phyloP scores from a whole-genome alignment of 2,113 vertebrate genomes.

The Nibea coibor region DNA sequence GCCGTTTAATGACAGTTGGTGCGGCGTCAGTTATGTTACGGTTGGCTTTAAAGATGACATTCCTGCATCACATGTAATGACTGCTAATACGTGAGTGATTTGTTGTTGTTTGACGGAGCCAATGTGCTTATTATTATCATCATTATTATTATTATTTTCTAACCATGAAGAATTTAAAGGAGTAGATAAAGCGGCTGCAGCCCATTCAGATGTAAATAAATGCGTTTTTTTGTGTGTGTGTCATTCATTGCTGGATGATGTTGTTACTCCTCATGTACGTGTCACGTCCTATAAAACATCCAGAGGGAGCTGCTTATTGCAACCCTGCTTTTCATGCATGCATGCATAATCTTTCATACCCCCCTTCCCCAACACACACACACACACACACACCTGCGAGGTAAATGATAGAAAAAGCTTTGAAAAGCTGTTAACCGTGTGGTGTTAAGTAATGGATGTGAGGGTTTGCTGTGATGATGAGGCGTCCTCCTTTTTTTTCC shows the following conservation, averaged over 20 bases:
- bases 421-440: conserved; percentile 6
- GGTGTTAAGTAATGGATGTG: conserved; percentile 41
- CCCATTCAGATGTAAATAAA: background rate
- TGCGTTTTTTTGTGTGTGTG: background rate
- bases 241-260: conserved; percentile 17
- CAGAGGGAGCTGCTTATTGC: conserved; percentile 17
- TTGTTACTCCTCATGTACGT: conserved; percentile 18
- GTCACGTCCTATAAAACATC: conserved; percentile 25
- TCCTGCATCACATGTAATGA: background rate
- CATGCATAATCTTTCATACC: conserved; percentile 5
- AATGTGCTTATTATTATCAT: too few species aligned
- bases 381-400: background rate
- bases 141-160: background rate
- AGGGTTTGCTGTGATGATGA: conserved; percentile 66
- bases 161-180: background rate
- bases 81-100: background rate
- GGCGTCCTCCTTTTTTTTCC: conserved; percentile 68
- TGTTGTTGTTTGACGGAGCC: background rate
- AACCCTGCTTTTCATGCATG: background rate
- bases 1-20: conserved; percentile 63
- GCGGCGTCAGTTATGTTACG: conserved; percentile 16
- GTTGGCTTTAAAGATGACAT: conserved; percentile 49
- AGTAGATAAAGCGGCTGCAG: background rate
- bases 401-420: background rate
- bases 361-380: too few species aligned